Evolutionary conservation across 2,797 vertebrate species (phyloP), one percentile per base, ranked within the genome.

Genomic region (Macropodus opercularis): DNA sequence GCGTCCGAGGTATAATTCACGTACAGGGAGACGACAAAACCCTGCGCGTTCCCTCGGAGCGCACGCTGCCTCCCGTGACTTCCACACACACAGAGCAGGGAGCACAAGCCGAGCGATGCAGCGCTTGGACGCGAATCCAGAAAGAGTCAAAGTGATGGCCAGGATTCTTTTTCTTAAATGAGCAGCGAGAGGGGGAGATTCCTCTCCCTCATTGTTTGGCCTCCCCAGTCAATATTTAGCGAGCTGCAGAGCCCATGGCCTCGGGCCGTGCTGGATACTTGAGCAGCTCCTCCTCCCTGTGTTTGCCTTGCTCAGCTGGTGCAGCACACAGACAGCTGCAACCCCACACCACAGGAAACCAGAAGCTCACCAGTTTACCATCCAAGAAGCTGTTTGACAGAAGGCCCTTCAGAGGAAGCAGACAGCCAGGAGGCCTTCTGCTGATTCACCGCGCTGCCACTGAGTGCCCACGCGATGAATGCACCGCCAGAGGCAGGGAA

Each of bases 381-480:
- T 81, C 76, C 23, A 12, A 53, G 50, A 69, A 72, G 60, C 66
- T 29, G 70, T 72, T 80, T 89, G 82, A 82, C 76, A 81, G 87
- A 86, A 80, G 73, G 87, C 80, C 61, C 82, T 84, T 87, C 68
- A 77, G 77, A 81, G 80, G 73, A 24, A 38, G 54, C 53, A 80
- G 71, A 46, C 56, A 62, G 85, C 85, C 77, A 56, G 79, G 79
- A 84, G 81, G 75, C 84, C 80, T 87, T 90, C 77, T 90, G 92
- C 90, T 93, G 89, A 90, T 91, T 91, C 92, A 92, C 89, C 82
- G 89, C 84, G 59, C 69, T 77, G 81, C 59, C 73, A 87, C 78
- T 68, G 77, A 79, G 85, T 63, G 52, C 68, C 69, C 77, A 41
- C 64, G 75, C 80, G 83, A 50, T 77, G 75, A 84, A 71, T 79